Evolutionary conservation across 1,140 invertebrate species (phyloP).

Genomic region (Caenorhabditis tropicalis): DNA sequence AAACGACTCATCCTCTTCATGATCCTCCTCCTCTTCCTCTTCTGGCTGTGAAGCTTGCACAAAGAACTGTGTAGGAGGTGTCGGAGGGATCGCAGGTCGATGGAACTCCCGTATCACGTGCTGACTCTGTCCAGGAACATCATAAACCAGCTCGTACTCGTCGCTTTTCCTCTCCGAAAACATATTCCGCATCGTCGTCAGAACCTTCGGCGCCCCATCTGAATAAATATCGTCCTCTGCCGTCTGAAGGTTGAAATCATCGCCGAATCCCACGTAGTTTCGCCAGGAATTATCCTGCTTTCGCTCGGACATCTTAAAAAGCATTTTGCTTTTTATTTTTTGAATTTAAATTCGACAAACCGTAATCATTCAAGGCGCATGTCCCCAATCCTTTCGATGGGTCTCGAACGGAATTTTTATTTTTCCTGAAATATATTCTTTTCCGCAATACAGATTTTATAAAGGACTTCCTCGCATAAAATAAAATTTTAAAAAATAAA

Average conservation of each 20-base stretch:
- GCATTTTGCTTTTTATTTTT: neutral
- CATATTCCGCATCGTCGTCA: constrained; percentile 23
- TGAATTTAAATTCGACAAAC: neutral
- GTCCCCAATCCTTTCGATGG: neutral
- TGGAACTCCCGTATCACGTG: neutral
- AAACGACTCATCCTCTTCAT: constrained; percentile 5
- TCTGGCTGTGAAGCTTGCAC: too few species aligned
- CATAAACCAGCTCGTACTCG: neutral
- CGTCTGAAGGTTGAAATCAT: neutral
- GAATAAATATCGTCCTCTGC: neutral
- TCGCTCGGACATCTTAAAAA: neutral
- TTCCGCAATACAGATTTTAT: neutral
- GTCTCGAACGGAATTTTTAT: neutral
- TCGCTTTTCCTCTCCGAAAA: neutral
- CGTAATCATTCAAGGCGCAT: constrained; percentile 27
- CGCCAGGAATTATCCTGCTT: neutral
- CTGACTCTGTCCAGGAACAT: neutral
- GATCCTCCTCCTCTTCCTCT: neutral
- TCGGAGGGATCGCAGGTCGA: neutral
- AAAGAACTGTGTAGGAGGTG: too few species aligned
- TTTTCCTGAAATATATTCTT: too few species aligned
- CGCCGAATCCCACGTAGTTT: neutral
- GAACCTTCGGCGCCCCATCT: neutral
- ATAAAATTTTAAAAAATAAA: neutral
- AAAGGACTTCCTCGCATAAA: neutral